A percentile compares a stretch with the other conserved stretches of the same genome.
Conservation (phyloP, 1,140 invertebrate species). For the Lepidurus arcticus region DNA sequence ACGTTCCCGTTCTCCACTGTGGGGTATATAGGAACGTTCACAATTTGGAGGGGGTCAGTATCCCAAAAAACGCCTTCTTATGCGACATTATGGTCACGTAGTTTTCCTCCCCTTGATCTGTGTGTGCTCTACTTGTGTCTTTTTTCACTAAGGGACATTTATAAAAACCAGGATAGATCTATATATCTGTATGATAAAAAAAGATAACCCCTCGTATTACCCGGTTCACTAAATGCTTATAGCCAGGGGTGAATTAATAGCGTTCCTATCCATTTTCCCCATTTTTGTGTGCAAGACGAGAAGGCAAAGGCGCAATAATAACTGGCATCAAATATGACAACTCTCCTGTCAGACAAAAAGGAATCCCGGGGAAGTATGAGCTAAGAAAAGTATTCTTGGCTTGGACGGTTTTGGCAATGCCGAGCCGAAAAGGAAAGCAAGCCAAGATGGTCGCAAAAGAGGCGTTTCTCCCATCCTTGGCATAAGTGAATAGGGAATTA, state of each 20-base stretch:
- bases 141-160: not conserved
- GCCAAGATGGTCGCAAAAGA: not conserved
- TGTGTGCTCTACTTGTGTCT: not conserved
- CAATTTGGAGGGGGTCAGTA: not conserved
- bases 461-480: not conserved
- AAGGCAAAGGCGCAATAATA: not conserved
- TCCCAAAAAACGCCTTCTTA: not conserved
- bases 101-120: not conserved
- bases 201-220: not conserved
- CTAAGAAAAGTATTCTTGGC: slow-evolving; percentile 13
- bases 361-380: not conserved
- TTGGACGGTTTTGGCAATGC: not conserved
- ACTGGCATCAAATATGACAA: not conserved
- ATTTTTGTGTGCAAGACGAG: not conserved
- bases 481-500: not conserved
- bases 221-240: not conserved
- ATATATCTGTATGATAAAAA: not conserved
- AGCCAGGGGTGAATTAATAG: not conserved
- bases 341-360: not conserved
- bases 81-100: not conserved
- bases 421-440: not conserved
- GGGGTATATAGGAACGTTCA: not conserved
- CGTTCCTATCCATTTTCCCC: not conserved
- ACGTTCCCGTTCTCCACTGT: not conserved
- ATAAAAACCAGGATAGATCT: not conserved